These are phyloP conservation scores for Conistra vaccinii DNA, from an alignment of 2,888 invertebrate genomes.

Conservation along the genomic window DNA sequence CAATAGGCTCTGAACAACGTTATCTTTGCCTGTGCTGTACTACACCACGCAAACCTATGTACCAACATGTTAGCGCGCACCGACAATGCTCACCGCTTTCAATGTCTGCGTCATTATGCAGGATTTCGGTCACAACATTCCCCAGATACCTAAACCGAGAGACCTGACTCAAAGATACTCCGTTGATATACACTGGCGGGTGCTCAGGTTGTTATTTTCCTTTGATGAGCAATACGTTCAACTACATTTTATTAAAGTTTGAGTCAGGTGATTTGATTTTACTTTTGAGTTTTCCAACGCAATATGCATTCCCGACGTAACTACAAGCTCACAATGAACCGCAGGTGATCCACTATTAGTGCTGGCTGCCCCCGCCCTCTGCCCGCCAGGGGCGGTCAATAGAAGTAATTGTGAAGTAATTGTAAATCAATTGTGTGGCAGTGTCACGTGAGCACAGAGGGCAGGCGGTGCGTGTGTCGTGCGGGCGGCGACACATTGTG, in stretches of 20 bases:
- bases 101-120: too few species aligned
- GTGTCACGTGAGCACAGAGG: background rate
- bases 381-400: background rate
- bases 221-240: background rate
- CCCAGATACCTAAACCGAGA: too few species aligned
- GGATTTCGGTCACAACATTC: too few species aligned
- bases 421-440: slow-evolving; percentile 40
- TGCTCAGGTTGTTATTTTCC: too few species aligned
- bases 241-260: slow-evolving; percentile 29
- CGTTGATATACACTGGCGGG: too few species aligned
- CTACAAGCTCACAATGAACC: slow-evolving; percentile 2
- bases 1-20: too few species aligned
- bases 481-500: background rate
- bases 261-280: slow-evolving; percentile 23
- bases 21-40: too few species aligned
- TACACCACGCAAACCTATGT: too few species aligned
- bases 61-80: too few species aligned
- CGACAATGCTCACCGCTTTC: too few species aligned
- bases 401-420: slow-evolving; percentile 24
- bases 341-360: slow-evolving; percentile 22
- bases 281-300: slow-evolving; percentile 4
- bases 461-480: background rate
- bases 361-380: background rate
- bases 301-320: slow-evolving; percentile 10
- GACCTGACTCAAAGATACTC: too few species aligned